phyloP scores from a whole-genome alignment of 2,888 invertebrate species.

The Boloria euphrosyne region DNA sequence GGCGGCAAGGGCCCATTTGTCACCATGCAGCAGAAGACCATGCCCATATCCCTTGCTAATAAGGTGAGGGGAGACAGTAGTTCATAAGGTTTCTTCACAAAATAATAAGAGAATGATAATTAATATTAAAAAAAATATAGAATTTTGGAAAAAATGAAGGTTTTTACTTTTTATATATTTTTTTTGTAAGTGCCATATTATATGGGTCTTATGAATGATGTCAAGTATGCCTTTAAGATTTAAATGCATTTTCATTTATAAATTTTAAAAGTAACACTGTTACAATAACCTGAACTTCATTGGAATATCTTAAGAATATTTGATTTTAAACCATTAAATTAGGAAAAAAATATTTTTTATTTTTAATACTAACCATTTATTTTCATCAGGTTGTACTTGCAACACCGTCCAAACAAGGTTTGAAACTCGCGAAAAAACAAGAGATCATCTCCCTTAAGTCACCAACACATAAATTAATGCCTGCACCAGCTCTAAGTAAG shows the following conservation, averaged over 20 bases:
- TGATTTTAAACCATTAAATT: no score
- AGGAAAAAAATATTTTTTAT: no score
- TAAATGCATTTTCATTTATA: no score
- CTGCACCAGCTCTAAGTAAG: slow-evolving; percentile 63
- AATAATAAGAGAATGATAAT: background rate
- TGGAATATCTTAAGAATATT: no score
- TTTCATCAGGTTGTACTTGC: slow-evolving; percentile 66
- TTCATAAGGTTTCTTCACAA: no score
- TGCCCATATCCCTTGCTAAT: slow-evolving; percentile 52
- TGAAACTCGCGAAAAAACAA: slow-evolving; percentile 61
- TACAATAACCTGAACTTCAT: no score
- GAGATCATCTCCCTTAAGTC: slow-evolving; percentile 81
- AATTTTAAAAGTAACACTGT: no score
- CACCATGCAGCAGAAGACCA: slow-evolving; percentile 65
- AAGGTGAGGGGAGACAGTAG: slow-evolving; percentile 40
- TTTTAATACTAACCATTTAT: background rate
- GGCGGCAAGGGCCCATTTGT: slow-evolving; percentile 50
- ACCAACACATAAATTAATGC: slow-evolving; percentile 87
- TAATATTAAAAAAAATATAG: background rate
- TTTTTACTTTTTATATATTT: no score
- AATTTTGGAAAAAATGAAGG: background rate
- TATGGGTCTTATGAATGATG: no score
- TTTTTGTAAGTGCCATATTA: background rate
- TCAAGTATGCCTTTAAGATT: no score
- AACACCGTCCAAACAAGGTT: slow-evolving; percentile 70